These are phyloP conservation scores for Turdus rufiventris DNA, from an alignment of 2,113 vertebrate genomes.

Conservation along the genomic window DNA sequence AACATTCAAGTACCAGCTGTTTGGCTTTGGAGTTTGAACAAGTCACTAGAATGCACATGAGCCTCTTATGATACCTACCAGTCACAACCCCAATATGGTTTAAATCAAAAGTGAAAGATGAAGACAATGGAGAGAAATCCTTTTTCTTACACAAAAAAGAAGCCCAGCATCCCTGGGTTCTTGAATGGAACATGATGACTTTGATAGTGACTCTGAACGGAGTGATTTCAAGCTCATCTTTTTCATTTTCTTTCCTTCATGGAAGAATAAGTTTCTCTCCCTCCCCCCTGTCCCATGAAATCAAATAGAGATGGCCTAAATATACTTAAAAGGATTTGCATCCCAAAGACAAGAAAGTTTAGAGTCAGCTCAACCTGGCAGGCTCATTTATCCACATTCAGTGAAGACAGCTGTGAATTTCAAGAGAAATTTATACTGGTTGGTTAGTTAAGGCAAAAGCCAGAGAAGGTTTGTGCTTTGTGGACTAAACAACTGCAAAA, in stretches of 20 bases:
- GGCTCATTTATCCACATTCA: slow-evolving; percentile 56
- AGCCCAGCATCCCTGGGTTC: background rate
- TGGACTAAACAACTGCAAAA: background rate
- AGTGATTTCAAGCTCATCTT: slow-evolving; percentile 26
- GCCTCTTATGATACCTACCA: background rate
- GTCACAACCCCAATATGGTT: background rate
- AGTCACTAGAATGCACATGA: background rate
- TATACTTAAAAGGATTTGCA: slow-evolving; percentile 51
- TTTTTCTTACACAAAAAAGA: background rate
- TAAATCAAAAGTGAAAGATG: background rate
- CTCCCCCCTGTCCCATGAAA: background rate
- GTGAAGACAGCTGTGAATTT: slow-evolving; percentile 48
- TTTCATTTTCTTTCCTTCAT: background rate
- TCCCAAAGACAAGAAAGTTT: slow-evolving; percentile 57
- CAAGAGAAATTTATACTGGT: slow-evolving; percentile 26
- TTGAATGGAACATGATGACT: background rate
- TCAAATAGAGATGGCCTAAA: slow-evolving; percentile 47
- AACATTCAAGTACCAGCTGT: background rate
- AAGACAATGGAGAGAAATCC: background rate
- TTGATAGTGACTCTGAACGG: background rate
- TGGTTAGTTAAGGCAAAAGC: slow-evolving; percentile 22
- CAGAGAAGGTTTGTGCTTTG: background rate
- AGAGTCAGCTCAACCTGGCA: slow-evolving; percentile 59
- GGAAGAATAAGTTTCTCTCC: background rate
- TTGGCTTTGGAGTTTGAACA: background rate